These are phyloP conservation scores for Amphimallon solstitiale DNA, from an alignment of 2,888 invertebrate genomes.

Conservation along the genomic window DNA sequence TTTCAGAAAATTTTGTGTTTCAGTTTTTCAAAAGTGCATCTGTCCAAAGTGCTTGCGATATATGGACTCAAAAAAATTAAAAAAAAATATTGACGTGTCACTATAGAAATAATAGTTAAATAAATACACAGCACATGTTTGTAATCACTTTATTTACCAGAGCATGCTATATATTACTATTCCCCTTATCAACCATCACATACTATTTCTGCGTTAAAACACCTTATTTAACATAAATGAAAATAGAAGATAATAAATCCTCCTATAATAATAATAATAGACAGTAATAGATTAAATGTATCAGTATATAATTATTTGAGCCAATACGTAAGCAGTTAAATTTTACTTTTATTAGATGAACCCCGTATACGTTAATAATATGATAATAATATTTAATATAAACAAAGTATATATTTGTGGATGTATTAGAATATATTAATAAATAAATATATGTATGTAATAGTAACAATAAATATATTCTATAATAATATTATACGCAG, in stretches of 20 bases:
- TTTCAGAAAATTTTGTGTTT: conserved; percentile 51
- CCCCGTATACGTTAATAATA: background rate
- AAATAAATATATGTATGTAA: conserved; percentile 1
- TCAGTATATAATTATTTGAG: background rate
- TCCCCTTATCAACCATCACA: no score
- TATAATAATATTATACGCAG: conserved; percentile 1
- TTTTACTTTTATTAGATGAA: background rate
- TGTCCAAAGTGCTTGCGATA: conserved; percentile 19
- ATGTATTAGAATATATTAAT: background rate
- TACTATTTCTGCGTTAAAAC: no score
- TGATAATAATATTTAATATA: conserved; percentile 2
- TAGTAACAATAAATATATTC: background rate
- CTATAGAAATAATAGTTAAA: conserved; percentile 6
- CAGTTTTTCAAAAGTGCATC: conserved; percentile 48
- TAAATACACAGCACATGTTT: background rate
- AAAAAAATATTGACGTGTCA: conserved; percentile 1
- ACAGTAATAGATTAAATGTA: no score
- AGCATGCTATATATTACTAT: no score
- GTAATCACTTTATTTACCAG: background rate
- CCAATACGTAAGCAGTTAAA: background rate
- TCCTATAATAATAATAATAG: no score
- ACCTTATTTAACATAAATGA: no score
- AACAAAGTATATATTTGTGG: background rate
- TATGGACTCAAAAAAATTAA: conserved; percentile 37
- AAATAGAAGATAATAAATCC: no score